Conservation (phyloP, 2,113 vertebrate species). For the Ictalurus punctatus region DNA sequence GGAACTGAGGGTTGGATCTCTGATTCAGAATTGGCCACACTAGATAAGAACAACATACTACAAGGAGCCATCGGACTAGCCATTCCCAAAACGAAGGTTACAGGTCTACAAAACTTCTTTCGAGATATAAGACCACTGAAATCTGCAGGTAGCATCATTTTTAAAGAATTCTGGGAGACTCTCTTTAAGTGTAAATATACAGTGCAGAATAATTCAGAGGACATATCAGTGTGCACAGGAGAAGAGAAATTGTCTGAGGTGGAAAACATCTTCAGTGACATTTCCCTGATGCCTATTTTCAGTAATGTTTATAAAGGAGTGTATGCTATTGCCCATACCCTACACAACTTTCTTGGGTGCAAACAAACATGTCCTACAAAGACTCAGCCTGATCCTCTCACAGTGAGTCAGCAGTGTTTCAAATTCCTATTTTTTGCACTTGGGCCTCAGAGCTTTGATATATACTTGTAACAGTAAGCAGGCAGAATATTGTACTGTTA, state of each 20-base stretch:
- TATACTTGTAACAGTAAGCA: background rate
- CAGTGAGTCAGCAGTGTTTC: background rate
- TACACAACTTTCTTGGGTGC: slow-evolving; percentile 49
- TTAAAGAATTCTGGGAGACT: slow-evolving; percentile 57
- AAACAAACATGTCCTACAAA: slow-evolving; percentile 19
- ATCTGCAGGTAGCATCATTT: slow-evolving; percentile 33
- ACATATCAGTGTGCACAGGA: slow-evolving; percentile 43
- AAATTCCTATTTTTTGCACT: slow-evolving; percentile 41
- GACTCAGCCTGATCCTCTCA: slow-evolving; percentile 31
- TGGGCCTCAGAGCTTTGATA: no score
- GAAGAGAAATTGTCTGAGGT: slow-evolving; percentile 46
- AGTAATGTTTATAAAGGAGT: slow-evolving; percentile 59
- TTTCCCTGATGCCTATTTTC: slow-evolving; percentile 52
- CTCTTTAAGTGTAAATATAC: slow-evolving; percentile 49
- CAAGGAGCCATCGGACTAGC: slow-evolving; percentile 44
- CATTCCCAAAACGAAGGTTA: slow-evolving; percentile 61
- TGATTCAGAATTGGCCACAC: slow-evolving; percentile 46
- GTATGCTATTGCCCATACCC: slow-evolving; percentile 55
- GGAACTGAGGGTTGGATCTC: slow-evolving; percentile 69
- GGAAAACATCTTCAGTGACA: slow-evolving; percentile 56
- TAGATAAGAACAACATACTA: background rate
- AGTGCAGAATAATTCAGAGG: background rate
- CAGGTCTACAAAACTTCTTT: slow-evolving; percentile 67
- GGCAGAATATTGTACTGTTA: background rate
- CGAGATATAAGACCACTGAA: slow-evolving; percentile 56